These are phyloP conservation scores for Sylvia atricapilla DNA, from an alignment of 2,113 vertebrate species.

Conservation along the genomic window DNA sequence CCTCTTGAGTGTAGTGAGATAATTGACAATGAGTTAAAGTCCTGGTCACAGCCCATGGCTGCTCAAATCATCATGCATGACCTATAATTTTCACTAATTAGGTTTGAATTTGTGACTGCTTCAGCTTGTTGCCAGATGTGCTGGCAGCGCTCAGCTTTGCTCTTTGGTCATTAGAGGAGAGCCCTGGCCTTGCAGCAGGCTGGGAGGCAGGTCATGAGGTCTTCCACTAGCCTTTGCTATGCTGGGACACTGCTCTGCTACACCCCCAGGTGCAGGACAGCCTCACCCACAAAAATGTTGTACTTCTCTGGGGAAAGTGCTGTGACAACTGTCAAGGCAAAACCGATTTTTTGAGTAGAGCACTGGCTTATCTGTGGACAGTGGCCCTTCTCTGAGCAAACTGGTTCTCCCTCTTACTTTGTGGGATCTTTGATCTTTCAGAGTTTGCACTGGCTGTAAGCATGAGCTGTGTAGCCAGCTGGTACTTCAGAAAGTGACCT, in stretches of 20 bases:
- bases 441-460: background rate
- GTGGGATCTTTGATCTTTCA: background rate
- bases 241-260: rapidly evolving
- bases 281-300: rapidly evolving
- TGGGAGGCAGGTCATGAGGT: background rate
- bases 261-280: rapidly evolving
- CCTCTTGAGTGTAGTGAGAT: background rate
- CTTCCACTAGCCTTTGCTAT: background rate
- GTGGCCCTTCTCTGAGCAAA: background rate
- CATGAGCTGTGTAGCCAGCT: background rate
- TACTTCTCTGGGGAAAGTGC: rapidly evolving
- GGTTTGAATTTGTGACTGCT: background rate
- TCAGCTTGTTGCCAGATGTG: background rate
- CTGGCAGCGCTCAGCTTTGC: background rate
- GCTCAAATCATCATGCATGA: background rate
- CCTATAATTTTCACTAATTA: background rate
- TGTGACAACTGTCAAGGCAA: background rate
- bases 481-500: background rate
- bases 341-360: background rate
- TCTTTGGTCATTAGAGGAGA: background rate
- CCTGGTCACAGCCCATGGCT: background rate
- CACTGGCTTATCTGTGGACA: background rate
- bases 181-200: background rate
- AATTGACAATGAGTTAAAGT: background rate
- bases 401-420: background rate